Conservation (phyloP, 2,888 invertebrate genomes). For the Beris morrisii region DNA sequence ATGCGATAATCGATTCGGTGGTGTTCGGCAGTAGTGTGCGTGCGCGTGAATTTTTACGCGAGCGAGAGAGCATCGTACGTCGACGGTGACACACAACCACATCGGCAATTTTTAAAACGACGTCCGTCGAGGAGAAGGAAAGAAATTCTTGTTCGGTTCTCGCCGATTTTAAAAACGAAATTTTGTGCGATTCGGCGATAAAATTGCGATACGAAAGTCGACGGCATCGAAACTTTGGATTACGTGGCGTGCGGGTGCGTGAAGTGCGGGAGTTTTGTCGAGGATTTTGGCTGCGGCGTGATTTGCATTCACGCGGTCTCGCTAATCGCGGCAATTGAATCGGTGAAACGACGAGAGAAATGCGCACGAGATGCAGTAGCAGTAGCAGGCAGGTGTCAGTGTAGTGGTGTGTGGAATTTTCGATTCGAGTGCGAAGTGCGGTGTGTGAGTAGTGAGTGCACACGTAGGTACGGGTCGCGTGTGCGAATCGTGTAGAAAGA, state of each 20-base stretch:
- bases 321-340: neutral
- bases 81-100: slow-evolving; percentile 44
- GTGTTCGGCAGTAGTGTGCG: slow-evolving; percentile 29
- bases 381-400: slow-evolving; percentile 1
- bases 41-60: slow-evolving; percentile 15
- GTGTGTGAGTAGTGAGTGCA: slow-evolving; percentile 12
- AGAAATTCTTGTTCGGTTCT: neutral
- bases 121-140: neutral
- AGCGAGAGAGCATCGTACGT: slow-evolving; percentile 39
- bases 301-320: slow-evolving; percentile 34
- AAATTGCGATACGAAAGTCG: slow-evolving; percentile 4
- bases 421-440: slow-evolving; percentile 29
- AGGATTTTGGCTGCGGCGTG: slow-evolving; percentile 25
- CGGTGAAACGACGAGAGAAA: slow-evolving; percentile 26
- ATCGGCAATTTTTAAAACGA: neutral
- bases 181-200: neutral
- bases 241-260: slow-evolving; percentile 12
- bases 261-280: slow-evolving; percentile 11
- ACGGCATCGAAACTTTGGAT: neutral
- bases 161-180: neutral
- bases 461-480: slow-evolving; percentile 14
- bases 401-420: slow-evolving; percentile 4
- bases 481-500: slow-evolving; percentile 16
- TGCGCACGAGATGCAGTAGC: slow-evolving; percentile 34
- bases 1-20: slow-evolving; percentile 43